Conservation (phyloP, 2,888 invertebrate species). For the Archips crataeganus region DNA sequence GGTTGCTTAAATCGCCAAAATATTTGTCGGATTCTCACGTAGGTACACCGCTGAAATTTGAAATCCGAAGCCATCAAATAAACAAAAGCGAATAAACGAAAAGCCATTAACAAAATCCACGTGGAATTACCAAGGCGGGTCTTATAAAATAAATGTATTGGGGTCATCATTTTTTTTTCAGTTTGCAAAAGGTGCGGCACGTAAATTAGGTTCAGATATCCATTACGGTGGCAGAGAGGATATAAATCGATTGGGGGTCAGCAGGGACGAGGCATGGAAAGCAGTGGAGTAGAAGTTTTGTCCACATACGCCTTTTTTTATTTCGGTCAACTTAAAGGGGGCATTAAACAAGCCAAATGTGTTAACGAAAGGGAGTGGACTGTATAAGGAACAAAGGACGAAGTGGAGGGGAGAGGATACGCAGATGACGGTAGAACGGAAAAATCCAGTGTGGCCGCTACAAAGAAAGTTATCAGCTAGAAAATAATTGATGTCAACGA, state of each 20-base stretch:
- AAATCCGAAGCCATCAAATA: slow-evolving; percentile 7
- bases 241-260: slow-evolving; percentile 31
- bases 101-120: slow-evolving; percentile 11
- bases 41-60: not conserved
- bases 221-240: slow-evolving; percentile 26
- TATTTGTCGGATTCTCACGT: not conserved
- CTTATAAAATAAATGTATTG: slow-evolving; percentile 22
- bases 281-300: not conserved
- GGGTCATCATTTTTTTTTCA: slow-evolving; percentile 22
- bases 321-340: too few species aligned
- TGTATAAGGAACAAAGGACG: too few species aligned
- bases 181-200: slow-evolving; percentile 1
- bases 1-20: too few species aligned
- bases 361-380: too few species aligned
- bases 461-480: too few species aligned
- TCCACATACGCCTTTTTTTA: not conserved
- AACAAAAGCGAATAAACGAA: slow-evolving; percentile 8
- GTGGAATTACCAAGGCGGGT: not conserved
- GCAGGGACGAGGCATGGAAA: not conserved
- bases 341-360: too few species aligned
- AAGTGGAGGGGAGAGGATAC: too few species aligned
- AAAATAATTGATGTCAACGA: too few species aligned
- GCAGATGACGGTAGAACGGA: too few species aligned
- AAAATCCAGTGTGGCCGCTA: too few species aligned
- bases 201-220: slow-evolving; percentile 28